Conservation (phyloP, 2,888 invertebrate species). For the Apotomis betuletana region DNA sequence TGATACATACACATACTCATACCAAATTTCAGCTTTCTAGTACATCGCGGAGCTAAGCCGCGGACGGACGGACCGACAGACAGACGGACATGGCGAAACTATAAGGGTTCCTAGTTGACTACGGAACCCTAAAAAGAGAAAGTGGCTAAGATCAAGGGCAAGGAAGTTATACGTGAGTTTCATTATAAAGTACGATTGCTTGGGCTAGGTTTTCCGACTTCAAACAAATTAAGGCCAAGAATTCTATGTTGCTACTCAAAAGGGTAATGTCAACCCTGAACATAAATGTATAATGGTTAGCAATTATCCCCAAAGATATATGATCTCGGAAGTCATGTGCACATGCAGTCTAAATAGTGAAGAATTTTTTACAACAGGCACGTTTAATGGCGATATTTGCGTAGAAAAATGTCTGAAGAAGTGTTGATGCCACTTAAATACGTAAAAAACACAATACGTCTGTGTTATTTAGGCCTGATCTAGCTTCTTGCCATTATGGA, state of each 20-base stretch:
- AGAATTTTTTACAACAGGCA: not conserved
- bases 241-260: not conserved
- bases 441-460: not conserved
- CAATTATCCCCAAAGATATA: not conserved
- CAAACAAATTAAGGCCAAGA: not conserved
- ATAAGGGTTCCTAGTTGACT: too few relatives aligned
- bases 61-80: too few relatives aligned
- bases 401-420: not conserved
- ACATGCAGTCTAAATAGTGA: not conserved
- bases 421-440: not conserved
- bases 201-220: not conserved
- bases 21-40: too few relatives aligned
- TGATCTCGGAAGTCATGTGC: not conserved
- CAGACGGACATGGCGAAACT: not conserved
- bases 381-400: not conserved
- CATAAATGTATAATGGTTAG: not conserved
- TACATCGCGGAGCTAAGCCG: too few relatives aligned
- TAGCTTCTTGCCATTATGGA: not conserved
- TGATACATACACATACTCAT: too few relatives aligned
- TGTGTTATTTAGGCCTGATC: not conserved
- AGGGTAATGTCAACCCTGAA: not conserved
- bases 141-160: not conserved
- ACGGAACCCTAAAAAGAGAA: not conserved
- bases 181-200: not conserved
- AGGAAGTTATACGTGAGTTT: not conserved